A percentile compares a stretch with the other conserved stretches of the same genome.
These are phyloP conservation scores for Dipodomys spectabilis DNA, from an alignment of 2,113 vertebrate genomes.

Conservation along the genomic window DNA sequence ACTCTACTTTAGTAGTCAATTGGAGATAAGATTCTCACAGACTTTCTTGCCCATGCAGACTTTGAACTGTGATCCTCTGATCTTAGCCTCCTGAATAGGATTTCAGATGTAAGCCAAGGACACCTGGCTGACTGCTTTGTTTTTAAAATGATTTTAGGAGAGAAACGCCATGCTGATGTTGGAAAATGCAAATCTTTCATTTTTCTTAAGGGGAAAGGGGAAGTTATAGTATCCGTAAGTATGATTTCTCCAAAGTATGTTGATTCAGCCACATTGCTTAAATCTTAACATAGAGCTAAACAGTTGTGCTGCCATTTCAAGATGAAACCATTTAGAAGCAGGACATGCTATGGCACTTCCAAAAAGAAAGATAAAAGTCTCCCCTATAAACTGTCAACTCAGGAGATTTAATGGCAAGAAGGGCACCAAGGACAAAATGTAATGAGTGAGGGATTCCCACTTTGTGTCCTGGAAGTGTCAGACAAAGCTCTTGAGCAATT, in stretches of 20 bases:
- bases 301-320: conserved; percentile 23
- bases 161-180: neutral
- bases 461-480: conserved; percentile 23
- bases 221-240: neutral
- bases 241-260: neutral
- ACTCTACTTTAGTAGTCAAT: too few relatives aligned
- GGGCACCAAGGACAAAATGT: neutral
- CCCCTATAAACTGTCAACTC: neutral
- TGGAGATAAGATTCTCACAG: too few relatives aligned
- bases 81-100: too few relatives aligned
- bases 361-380: conserved; percentile 17
- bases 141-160: conserved; percentile 26
- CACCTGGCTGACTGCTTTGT: neutral
- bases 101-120: too few relatives aligned
- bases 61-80: too few relatives aligned
- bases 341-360: neutral
- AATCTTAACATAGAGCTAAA: conserved; percentile 45
- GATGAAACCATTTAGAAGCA: neutral
- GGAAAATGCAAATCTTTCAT: neutral
- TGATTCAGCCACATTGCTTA: conserved; percentile 12
- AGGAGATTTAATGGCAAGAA: conserved; percentile 59
- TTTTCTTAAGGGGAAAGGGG: neutral
- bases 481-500: neutral
- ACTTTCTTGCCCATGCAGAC: too few relatives aligned
- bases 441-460: neutral